Base-by-base conservation (phyloP, 30 jellyfish, hydroid and myxozoan species). In the Pelagia noctiluca region DNA sequence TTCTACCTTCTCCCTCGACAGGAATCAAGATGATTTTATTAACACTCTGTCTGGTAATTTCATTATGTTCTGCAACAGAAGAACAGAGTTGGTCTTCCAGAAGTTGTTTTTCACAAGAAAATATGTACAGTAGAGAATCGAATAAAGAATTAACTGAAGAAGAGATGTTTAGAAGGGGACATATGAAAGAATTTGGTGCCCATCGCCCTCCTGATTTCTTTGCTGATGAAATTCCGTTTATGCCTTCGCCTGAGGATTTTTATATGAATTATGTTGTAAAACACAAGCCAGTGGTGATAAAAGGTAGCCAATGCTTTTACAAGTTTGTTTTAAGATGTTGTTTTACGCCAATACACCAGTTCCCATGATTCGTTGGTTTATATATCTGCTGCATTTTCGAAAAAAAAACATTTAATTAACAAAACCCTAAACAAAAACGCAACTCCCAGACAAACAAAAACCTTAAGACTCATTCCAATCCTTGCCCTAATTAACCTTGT, bases 231-330 rank as follows among this genome's bases (percentile, higher is more conserved):
- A 83, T 89, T 2, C 71, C 87, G n/a, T 89, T 53, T 67, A 89
- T 89, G 97, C 81, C 82, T 28, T 89, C 97, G 28, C 97, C 97
- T 21, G 94, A 89, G 33, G 97, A 89, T 77, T 89, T 89, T 36
- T 89, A 89, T 47, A 82, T 89, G 94, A 89, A 89, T 52, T 89
- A 80, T 82, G 95, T 89, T 75, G 90, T 76, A 3, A 69, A 81
- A 2, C 97, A 89, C 79, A 89, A 81, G 35, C 97, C 97, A 13
- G 97, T 89, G 23, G 90, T 89, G 0, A 19, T 89, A 54, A 80
- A 89, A 88, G 97, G 97, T 88, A 25, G 28, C 78, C 48, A 32
- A 0, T 29, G 53, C 7, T 76, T 26, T 37, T 38, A 18, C 5
- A 7, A 26, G n/a, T n/a, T n/a, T n/a, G n/a, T n/a, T n/a, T n/a